Evolutionary conservation across 2,888 invertebrate species (phyloP), one percentile per base, ranked within the genome.

Genomic region (Caenorhabditis virilis): DNA sequence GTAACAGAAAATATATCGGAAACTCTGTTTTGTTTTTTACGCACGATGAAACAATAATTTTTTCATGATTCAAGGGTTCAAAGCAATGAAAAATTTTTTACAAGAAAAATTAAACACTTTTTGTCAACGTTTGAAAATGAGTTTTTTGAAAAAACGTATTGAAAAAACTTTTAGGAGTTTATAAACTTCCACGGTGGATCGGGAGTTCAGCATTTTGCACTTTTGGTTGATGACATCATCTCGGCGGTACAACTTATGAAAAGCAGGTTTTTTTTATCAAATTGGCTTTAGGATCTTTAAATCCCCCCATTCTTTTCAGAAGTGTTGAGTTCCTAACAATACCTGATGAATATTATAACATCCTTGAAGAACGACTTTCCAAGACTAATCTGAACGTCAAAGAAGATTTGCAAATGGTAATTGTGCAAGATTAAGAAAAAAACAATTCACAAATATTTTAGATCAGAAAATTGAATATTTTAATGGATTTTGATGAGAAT

Each of bases 191-290:
- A 97, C 83, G 95, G 95, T 0, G 94, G 95, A 0, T 70, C 83
- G 5, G 97, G 97, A 0, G 93, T 97, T 1, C 97, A 98, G 84
- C 97, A 98, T 82, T 93, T 98, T 76, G 97, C 97, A 4, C 87
- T 98, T 11, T 92, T 93, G 80, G 93, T 94, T 0, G 88, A 89
- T 69, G 90, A 97, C 84, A 95, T 97, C 78, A 91, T 97, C 64
- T 84, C 85, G 49, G 88, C 91, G 30, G 93, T 95, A 13, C 61
- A 90, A 90, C 82, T 87, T 93, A 52, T 82, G 77, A 88, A 90
- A 54, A 88, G 88, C 0, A 88, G 61, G 66, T 66, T 30, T 13
- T 42, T 2, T 49, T 36, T 20, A 20, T 41, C 22, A 11, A 13
- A 36, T 16, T 36, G 15, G 6, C 30, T 9, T 20, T 41, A 5